phyloP scores from a whole-genome alignment of 2,888 invertebrate species.

The Sipunculus nudus region DNA sequence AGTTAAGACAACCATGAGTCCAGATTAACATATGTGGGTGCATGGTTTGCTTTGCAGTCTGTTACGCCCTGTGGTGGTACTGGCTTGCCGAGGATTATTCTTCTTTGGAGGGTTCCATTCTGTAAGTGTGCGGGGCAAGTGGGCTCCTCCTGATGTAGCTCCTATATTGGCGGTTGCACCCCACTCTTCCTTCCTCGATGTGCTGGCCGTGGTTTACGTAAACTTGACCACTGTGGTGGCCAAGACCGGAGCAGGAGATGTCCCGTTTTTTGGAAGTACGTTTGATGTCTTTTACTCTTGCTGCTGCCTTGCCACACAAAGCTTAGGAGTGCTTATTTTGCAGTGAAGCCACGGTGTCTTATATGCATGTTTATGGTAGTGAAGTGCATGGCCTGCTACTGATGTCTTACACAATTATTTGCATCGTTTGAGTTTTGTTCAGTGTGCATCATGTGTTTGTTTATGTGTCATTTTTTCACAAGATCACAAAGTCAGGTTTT shows the following conservation, averaged over 20 bases:
- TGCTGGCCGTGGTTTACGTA: slow-evolving; percentile 81
- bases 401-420: no score
- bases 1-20: no score
- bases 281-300: no score
- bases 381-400: no score
- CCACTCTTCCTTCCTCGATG: slow-evolving; percentile 91
- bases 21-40: no score
- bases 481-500: no score
- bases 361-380: no score
- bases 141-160: slow-evolving; percentile 79
- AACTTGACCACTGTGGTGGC: slow-evolving; percentile 91
- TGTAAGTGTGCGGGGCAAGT: slow-evolving; percentile 79
- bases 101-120: slow-evolving; percentile 84
- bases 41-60: slow-evolving; percentile 46
- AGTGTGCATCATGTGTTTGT: no score
- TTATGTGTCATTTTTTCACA: no score
- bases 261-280: slow-evolving; percentile 93
- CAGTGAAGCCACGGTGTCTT: no score
- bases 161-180: slow-evolving; percentile 88
- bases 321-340: no score
- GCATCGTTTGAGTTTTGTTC: no score
- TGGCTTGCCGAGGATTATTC: slow-evolving; percentile 71
- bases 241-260: slow-evolving; percentile 82
- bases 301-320: neutral
- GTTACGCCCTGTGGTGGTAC: slow-evolving; percentile 50